A percentile compares a stretch with the other conserved stretches of the same genome.
Evolutionary conservation across 23 tunicate genomes (phyloP).

Genomic region (Pegea sp.): DNA sequence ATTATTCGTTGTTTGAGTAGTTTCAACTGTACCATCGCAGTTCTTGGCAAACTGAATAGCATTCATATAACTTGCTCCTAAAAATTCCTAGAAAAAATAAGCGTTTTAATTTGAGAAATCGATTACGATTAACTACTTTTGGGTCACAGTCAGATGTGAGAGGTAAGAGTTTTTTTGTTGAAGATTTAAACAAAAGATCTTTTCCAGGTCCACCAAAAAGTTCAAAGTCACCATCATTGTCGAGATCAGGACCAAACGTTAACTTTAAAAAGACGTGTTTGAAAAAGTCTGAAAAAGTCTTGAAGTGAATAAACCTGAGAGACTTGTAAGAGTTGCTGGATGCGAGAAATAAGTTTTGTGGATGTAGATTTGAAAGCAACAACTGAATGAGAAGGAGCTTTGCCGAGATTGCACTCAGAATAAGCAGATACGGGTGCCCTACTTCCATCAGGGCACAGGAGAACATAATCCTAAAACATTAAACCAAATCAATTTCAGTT

Average conservation of each 20-base stretch:
- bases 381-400: conserved; percentile 41
- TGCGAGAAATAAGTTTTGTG: not conserved
- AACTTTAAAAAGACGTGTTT: no score
- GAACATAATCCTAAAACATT: conserved; percentile 19
- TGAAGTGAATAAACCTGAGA: no score
- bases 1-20: not conserved
- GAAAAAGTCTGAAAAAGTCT: no score
- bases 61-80: conserved; percentile 6
- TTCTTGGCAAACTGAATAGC: not conserved
- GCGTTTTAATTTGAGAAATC: not conserved
- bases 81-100: not conserved
- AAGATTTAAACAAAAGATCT: conserved; percentile 17
- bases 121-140: conserved; percentile 5
- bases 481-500: not conserved
- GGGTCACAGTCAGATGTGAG: conserved; percentile 5
- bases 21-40: not conserved
- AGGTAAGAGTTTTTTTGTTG: conserved; percentile 13
- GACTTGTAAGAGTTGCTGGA: conserved; percentile 4
- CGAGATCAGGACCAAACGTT: conserved; percentile 10
- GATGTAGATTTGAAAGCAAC: conserved; percentile 11
- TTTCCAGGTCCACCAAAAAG: conserved; percentile 9
- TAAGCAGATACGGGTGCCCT: conserved; percentile 18
- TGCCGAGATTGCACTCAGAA: conserved; percentile 19
- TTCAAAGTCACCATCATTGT: conserved; percentile 4
- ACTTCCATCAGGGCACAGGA: conserved; percentile 22